Conservation (phyloP, 2,888 invertebrate genomes). For the Dinocampus coccinellae region DNA sequence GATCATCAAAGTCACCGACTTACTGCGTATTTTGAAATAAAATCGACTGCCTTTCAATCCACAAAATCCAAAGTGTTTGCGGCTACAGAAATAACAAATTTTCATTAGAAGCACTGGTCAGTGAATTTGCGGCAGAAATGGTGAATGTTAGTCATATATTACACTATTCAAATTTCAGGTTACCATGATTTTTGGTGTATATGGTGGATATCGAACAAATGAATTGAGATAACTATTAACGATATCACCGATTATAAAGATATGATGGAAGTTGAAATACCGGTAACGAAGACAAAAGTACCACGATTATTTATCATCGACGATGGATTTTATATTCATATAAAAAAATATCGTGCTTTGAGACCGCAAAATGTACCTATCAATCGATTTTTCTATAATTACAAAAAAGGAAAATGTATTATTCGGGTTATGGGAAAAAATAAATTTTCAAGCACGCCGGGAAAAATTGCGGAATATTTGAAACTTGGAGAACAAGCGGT, state of each 20-base stretch:
- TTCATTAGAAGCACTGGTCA: constrained; percentile 44
- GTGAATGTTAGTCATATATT: constrained; percentile 24
- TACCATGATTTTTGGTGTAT: constrained; percentile 30
- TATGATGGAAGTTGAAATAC: not conserved
- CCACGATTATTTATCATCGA: constrained; percentile 35
- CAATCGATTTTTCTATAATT: constrained; percentile 34
- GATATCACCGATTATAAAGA: constrained; percentile 11
- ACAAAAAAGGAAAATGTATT: constrained; percentile 38
- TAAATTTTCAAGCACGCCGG: constrained; percentile 39
- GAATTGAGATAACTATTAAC: constrained; percentile 28
- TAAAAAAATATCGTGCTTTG: constrained; percentile 31
- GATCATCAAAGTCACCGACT: constrained; percentile 31
- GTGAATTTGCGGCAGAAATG: constrained; percentile 39
- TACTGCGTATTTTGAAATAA: constrained; percentile 47
- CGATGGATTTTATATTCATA: not conserved
- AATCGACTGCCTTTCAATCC: constrained; percentile 44
- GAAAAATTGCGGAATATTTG: constrained; percentile 40
- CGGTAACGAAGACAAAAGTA: constrained; percentile 26
- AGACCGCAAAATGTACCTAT: constrained; percentile 22
- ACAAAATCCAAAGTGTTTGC: constrained; percentile 51
- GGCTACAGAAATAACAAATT: constrained; percentile 44
- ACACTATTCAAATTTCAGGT: constrained; percentile 26
- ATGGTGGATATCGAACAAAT: constrained; percentile 23
- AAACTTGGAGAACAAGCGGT: constrained; percentile 35
- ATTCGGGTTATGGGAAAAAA: constrained; percentile 40